These are phyloP conservation scores for Ylistrum balloti DNA, from an alignment of 1,140 invertebrate species.

Conservation along the genomic window DNA sequence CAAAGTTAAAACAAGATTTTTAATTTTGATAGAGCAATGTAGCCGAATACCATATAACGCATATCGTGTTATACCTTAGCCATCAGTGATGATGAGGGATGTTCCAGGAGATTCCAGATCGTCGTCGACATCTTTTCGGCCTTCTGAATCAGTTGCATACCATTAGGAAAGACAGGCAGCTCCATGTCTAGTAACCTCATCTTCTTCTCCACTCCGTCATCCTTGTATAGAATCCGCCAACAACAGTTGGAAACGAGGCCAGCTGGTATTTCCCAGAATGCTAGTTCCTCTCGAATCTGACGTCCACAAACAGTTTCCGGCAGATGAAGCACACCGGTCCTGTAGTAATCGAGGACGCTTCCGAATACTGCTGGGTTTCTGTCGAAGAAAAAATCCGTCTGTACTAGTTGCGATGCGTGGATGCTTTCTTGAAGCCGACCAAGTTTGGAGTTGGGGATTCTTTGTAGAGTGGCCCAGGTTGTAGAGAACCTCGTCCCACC, in stretches of 20 bases:
- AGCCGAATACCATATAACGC: too few species aligned
- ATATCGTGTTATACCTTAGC: background rate
- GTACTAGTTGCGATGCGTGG: background rate
- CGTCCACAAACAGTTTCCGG: conserved; percentile 30
- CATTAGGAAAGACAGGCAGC: background rate
- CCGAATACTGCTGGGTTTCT: conserved; percentile 9
- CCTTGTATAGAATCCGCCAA: conserved; percentile 16
- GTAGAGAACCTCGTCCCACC: background rate
- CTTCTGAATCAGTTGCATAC: background rate
- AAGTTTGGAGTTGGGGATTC: background rate
- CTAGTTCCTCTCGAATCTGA: background rate
- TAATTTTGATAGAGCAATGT: too few species aligned
- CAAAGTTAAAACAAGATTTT: too few species aligned
- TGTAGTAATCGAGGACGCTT: background rate
- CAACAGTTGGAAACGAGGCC: conserved; percentile 24
- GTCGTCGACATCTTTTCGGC: background rate
- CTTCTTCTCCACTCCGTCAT: background rate
- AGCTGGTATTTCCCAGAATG: conserved; percentile 1
- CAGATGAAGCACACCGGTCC: background rate
- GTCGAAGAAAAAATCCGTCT: background rate
- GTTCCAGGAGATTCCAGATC: conserved; percentile 11
- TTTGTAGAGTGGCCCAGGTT: background rate
- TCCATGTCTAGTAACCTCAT: background rate
- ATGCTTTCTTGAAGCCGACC: background rate
- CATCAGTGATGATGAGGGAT: background rate